phyloP scores from a whole-genome alignment of 92 coral and sea anemone species.

The Palythoa heliodiscus region DNA sequence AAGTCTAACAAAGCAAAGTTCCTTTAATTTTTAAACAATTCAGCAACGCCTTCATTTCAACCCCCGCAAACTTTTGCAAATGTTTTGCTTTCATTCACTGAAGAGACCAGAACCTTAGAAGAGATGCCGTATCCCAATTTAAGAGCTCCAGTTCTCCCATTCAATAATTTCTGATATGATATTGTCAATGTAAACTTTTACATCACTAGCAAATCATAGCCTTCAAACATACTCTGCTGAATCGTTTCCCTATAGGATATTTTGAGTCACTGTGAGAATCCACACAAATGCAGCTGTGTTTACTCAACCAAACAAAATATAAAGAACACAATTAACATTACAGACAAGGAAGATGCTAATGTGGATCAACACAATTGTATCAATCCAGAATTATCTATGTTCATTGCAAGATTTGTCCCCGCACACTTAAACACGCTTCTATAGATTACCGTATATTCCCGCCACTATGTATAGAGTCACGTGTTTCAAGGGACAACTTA shows the following conservation, averaged over 20 bases:
- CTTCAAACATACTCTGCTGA: not conserved
- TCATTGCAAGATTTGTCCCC: not conserved
- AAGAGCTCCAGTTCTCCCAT: not conserved
- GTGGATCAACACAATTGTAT: not conserved
- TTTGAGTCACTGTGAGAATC: not conserved
- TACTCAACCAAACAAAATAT: conserved; percentile 10
- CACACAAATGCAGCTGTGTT: conserved; percentile 15
- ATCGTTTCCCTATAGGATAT: not conserved
- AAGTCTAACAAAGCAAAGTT: not conserved
- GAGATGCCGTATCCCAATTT: not conserved
- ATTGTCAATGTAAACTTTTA: too few relatives aligned
- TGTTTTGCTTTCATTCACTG: not conserved
- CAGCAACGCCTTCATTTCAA: not conserved
- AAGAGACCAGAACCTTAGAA: not conserved
- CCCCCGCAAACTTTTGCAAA: too few relatives aligned
- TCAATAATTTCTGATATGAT: not conserved
- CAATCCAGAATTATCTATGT: not conserved
- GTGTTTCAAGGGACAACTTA: conserved; percentile 4
- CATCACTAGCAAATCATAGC: too few relatives aligned
- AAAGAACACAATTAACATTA: not conserved
- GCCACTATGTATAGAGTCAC: conserved; percentile 26
- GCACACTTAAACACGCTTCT: conserved; percentile 1
- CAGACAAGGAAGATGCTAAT: conserved; percentile 4
- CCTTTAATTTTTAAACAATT: not conserved
- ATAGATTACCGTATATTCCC: conserved; percentile 1